Evolutionary conservation across 2,113 vertebrate species (phyloP), one percentile per base, ranked within the genome.

Genomic region (Coracopsis vasa): DNA sequence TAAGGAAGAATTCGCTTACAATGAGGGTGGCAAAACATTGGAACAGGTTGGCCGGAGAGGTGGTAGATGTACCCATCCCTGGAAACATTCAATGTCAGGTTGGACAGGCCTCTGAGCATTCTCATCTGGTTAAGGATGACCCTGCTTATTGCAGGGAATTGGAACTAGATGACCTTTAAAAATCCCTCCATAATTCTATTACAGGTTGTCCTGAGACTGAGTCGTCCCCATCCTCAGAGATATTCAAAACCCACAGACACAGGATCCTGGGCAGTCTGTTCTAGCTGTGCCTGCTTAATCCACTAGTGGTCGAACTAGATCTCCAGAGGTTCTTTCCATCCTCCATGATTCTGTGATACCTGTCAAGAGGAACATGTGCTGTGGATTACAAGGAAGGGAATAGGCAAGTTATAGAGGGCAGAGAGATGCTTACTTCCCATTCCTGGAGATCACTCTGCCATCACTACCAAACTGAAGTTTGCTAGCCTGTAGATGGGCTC

Each of bases 51-150:
- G 4, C 18, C 5, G 9, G 53, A 11, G 44, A 50, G 11, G 11
- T 18, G 5, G 31, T 42, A 2, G 18, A n/a, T 42, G 54, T 56
- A 3, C 29, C 29, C 18, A n/a, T 71, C 44, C 4, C 29, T 82
- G 14, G 44, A n/a, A 42, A 42, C 7, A 15, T 10, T 61, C 31
- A 6, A 8, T 25, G 23, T 15, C 66, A 71, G 37, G 14, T 5
- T 35, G 2, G 31, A 35, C 0, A 0, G 31, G 33, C 12, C 54
- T 56, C 54, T 56, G 54, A n/a, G 19, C 31, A n/a, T 21, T 31
- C 31, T 56, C 19, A n/a, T 56, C 19, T 56, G 31, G 12, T 21
- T 56, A 31, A 56, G 18, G 31, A 56, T 56, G 31, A 20, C 53
- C 31, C 31, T n/a, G 54, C 54, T 56, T 33, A 56, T 56, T 56